A percentile compares a stretch with the other conserved stretches of the same genome.
Conservation (phyloP, 1,140 invertebrate genomes). For the Drosophila sp. region DNA sequence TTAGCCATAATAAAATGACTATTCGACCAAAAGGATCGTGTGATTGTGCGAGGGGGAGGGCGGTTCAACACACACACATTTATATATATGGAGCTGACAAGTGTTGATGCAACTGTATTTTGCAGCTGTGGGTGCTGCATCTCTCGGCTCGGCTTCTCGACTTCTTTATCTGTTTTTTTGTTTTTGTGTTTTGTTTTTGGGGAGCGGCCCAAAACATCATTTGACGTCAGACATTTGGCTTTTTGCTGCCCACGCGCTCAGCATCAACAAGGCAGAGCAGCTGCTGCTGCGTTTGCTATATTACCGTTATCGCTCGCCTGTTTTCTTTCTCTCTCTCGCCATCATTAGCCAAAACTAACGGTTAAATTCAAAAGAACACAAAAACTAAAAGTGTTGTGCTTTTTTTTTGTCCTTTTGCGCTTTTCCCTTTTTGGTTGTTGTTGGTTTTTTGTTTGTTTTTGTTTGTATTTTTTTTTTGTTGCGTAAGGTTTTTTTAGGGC, state of each 20-base stretch:
- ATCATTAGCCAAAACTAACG: constrained; percentile 7
- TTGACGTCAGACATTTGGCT: constrained; percentile 16
- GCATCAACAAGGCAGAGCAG: constrained; percentile 6
- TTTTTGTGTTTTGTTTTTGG: constrained; percentile 8
- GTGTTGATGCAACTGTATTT: neutral
- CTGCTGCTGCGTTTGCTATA: constrained; percentile 9
- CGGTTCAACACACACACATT: neutral
- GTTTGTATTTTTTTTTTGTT: constrained; percentile 59
- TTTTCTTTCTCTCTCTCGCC: neutral
- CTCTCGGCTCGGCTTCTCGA: neutral
- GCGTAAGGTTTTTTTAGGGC: constrained; percentile 78
- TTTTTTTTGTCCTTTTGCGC: constrained; percentile 8
- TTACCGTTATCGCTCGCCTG: constrained; percentile 14
- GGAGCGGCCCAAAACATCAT: constrained; percentile 13
- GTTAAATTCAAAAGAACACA: constrained; percentile 2
- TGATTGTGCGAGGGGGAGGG: neutral
- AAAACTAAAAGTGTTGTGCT: constrained; percentile 14
- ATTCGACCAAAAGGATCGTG: neutral
- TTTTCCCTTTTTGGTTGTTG: constrained; percentile 52
- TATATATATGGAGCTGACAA: neutral
- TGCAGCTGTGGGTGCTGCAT: constrained; percentile 5
- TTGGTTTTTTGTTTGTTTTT: constrained; percentile 23
- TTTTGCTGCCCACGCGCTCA: constrained; percentile 7
- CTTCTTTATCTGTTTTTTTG: neutral
- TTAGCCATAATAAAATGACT: neutral